Conservation (phyloP, 2,888 invertebrate genomes). For the Bunonema sp. region DNA sequence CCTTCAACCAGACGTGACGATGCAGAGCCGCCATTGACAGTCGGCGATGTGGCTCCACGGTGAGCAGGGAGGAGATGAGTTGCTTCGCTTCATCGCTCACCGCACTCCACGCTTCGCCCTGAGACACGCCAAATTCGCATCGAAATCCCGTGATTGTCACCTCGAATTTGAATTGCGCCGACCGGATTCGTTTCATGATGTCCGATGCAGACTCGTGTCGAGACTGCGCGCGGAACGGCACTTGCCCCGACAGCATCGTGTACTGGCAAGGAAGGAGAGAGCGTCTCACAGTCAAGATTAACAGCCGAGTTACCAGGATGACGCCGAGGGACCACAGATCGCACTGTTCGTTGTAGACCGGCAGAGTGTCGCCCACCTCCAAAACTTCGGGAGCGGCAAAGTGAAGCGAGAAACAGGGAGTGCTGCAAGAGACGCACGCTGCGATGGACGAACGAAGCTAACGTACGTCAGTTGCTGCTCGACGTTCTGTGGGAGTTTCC, state of each 20-base stretch:
- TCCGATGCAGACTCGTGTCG: conserved; percentile 60
- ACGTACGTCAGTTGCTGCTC: conserved; percentile 26
- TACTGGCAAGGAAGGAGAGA: conserved; percentile 51
- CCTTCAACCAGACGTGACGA: conserved; percentile 57
- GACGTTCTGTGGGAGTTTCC: conserved; percentile 52
- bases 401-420: conserved; percentile 80
- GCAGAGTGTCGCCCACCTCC: conserved; percentile 52
- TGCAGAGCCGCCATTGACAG: conserved; percentile 57
- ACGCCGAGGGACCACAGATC: conserved; percentile 92
- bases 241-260: conserved; percentile 69
- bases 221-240: conserved; percentile 64
- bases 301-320: conserved; percentile 56
- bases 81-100: conserved; percentile 64
- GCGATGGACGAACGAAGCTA: conserved; percentile 5
- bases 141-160: background rate
- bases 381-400: conserved; percentile 91
- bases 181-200: conserved; percentile 65
- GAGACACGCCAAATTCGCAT: too few species aligned
- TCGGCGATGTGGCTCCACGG: conserved; percentile 62
- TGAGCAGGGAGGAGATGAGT: conserved; percentile 61
- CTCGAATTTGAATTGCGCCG: conserved; percentile 64
- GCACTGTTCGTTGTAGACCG: conserved; percentile 69
- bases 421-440: conserved; percentile 47
- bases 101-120: conserved; percentile 58
- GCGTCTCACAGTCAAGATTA: background rate